phyloP scores from a whole-genome alignment of 2,888 invertebrate genomes.

The Drosophila neutralis region DNA sequence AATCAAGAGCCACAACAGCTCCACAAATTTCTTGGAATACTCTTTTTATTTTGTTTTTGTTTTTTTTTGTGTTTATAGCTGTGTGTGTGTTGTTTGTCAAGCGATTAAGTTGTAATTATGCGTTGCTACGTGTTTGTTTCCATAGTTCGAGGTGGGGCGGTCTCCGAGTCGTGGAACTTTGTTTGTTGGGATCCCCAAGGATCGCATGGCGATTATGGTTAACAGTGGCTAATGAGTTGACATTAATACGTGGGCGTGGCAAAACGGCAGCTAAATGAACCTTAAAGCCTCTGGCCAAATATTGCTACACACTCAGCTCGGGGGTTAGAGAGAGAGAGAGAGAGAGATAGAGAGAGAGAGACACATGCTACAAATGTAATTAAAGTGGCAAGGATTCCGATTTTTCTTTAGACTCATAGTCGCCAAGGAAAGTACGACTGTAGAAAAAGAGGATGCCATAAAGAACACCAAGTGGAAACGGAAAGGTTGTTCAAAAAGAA shows the following conservation, averaged over 20 bases:
- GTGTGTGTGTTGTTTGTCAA: constrained; percentile 74
- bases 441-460: not conserved
- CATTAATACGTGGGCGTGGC: constrained; percentile 58
- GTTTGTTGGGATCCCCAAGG: constrained; percentile 40
- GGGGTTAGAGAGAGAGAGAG: not conserved
- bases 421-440: not conserved
- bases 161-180: constrained; percentile 3
- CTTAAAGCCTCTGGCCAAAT: constrained; percentile 5
- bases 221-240: constrained; percentile 68
- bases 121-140: constrained; percentile 67
- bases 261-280: constrained; percentile 19
- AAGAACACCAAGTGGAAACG: not conserved
- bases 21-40: constrained; percentile 16
- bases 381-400: constrained; percentile 26
- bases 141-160: constrained; percentile 4
- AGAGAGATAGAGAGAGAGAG: not conserved
- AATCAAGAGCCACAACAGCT: not conserved
- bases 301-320: not conserved
- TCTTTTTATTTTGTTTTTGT: not conserved
- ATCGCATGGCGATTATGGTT: constrained; percentile 65
- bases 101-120: constrained; percentile 78
- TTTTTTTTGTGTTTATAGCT: constrained; percentile 60
- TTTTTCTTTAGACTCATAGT: not conserved
- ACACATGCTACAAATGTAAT: constrained; percentile 48
- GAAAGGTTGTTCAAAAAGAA: constrained; percentile 12